Percentiles rank a stretch among this genome's conserved stretches.
phyloP scores from a whole-genome alignment of 2,797 vertebrate genomes.

The Rhinella marina region DNA sequence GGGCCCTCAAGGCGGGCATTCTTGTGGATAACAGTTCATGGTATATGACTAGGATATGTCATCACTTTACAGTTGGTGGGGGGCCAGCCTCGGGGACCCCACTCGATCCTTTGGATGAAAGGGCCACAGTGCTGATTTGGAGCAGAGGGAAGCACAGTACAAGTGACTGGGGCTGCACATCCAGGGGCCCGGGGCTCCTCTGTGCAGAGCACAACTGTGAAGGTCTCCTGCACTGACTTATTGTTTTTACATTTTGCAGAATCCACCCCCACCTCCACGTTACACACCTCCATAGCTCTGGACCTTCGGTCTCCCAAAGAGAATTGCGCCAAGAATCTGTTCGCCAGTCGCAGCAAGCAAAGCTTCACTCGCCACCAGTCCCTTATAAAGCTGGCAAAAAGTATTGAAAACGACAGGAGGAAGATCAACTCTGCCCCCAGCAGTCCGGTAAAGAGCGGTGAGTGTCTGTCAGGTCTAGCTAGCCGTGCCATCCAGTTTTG shows the following conservation, averaged over 20 bases:
- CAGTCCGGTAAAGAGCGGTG: slow-evolving; percentile 81
- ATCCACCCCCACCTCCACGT: not conserved
- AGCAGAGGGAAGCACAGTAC: no score
- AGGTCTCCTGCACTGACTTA: not conserved
- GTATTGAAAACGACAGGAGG: slow-evolving; percentile 87
- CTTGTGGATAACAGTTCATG: no score
- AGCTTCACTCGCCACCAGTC: slow-evolving; percentile 91
- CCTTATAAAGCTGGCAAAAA: slow-evolving; percentile 90
- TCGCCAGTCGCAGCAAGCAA: slow-evolving; percentile 81
- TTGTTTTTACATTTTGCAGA: not conserved
- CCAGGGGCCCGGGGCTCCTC: no score
- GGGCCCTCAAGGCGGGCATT: no score
- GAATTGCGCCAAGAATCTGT: slow-evolving; percentile 93
- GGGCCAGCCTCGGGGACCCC: no score
- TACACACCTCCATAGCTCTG: slow-evolving; percentile 65
- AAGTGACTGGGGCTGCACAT: no score
- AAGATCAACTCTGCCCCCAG: slow-evolving; percentile 93
- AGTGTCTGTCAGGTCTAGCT: slow-evolving; percentile 69
- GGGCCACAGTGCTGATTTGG: no score
- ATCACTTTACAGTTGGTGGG: no score
- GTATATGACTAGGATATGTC: no score
- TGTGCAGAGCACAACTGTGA: no score
- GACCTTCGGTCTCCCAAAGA: slow-evolving; percentile 75
- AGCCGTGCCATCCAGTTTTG: no score
- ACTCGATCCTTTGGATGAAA: no score